Evolutionary conservation across 1,140 invertebrate genomes (phyloP).

Genomic region (Battus philenor): DNA sequence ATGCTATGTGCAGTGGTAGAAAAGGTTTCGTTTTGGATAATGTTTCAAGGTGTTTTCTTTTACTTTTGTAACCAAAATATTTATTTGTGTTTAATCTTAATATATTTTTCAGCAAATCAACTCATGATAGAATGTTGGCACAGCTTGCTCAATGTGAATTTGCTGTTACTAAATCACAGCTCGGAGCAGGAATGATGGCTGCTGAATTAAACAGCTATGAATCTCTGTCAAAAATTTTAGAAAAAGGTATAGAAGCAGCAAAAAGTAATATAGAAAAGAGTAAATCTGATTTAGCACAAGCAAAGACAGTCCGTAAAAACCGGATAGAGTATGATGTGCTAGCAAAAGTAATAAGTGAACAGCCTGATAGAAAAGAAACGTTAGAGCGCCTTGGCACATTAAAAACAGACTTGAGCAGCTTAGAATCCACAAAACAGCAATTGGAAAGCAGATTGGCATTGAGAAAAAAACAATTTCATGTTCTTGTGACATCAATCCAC

Average conservation of each 20-base stretch:
- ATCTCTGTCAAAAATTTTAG: slow-evolving; percentile 84
- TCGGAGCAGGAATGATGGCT: slow-evolving; percentile 88
- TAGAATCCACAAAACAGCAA: slow-evolving; percentile 81
- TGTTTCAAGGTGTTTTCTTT: background rate
- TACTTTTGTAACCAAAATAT: background rate
- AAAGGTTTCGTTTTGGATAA: background rate
- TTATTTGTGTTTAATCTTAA: background rate
- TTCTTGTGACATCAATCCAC: slow-evolving; percentile 88
- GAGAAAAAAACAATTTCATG: slow-evolving; percentile 91
- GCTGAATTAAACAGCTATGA: slow-evolving; percentile 91
- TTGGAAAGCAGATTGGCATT: slow-evolving; percentile 87
- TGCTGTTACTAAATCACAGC: slow-evolving; percentile 88
- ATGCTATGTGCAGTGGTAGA: background rate
- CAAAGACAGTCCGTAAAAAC: slow-evolving; percentile 91
- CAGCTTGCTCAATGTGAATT: slow-evolving; percentile 93
- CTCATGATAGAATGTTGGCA: slow-evolving; percentile 87
- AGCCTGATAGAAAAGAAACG: slow-evolving; percentile 92
- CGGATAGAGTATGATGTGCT: slow-evolving; percentile 95
- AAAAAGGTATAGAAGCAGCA: slow-evolving; percentile 84
- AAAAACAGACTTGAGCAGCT: slow-evolving; percentile 82
- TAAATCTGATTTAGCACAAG: slow-evolving; percentile 85
- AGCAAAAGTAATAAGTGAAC: slow-evolving; percentile 91
- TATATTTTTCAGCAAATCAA: slow-evolving; percentile 72
- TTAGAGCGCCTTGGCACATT: slow-evolving; percentile 84
- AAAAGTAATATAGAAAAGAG: slow-evolving; percentile 85